phyloP scores from a whole-genome alignment of 1,140 invertebrate species.

The Drosophila trapezifrons region DNA sequence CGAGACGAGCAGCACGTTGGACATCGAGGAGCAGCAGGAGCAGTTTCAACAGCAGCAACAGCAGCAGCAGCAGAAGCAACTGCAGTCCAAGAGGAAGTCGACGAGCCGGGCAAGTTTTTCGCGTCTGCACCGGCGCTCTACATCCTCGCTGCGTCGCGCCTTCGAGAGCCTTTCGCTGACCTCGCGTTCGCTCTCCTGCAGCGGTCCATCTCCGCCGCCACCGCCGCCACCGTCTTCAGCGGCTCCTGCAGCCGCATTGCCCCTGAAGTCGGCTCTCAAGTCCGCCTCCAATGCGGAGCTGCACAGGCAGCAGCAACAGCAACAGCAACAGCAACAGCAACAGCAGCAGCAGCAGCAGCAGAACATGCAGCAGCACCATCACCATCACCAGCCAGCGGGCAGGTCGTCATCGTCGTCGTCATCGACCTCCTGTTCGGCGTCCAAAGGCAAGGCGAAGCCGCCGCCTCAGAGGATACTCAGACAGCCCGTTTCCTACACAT shows the following conservation, averaged over 20 bases:
- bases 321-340: slow-evolving; percentile 44
- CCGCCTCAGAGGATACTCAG: slow-evolving; percentile 88
- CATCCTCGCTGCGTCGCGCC: slow-evolving; percentile 88
- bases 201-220: slow-evolving; percentile 84
- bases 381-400: slow-evolving; percentile 13
- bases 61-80: slow-evolving; percentile 16
- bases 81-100: slow-evolving; percentile 54
- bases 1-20: slow-evolving; percentile 86
- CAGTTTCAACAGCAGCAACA: slow-evolving; percentile 52
- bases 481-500: slow-evolving; percentile 90
- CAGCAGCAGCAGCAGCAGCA: slow-evolving; percentile 31
- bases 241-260: slow-evolving; percentile 29
- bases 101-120: slow-evolving; percentile 78
- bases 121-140: slow-evolving; percentile 87
- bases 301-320: slow-evolving; percentile 51
- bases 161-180: slow-evolving; percentile 88
- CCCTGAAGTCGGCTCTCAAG: slow-evolving; percentile 76
- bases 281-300: slow-evolving; percentile 72
- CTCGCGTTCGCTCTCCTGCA: slow-evolving; percentile 87
- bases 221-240: slow-evolving; percentile 47
- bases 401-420: slow-evolving; percentile 33
- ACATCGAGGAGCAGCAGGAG: slow-evolving; percentile 70
- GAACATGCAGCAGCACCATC: slow-evolving; percentile 17
- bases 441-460: slow-evolving; percentile 85
- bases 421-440: slow-evolving; percentile 28